Evolutionary conservation across 2,888 invertebrate species (phyloP), one percentile per base, ranked within the genome.

Genomic region (Tenthredo scrophulariae): DNA sequence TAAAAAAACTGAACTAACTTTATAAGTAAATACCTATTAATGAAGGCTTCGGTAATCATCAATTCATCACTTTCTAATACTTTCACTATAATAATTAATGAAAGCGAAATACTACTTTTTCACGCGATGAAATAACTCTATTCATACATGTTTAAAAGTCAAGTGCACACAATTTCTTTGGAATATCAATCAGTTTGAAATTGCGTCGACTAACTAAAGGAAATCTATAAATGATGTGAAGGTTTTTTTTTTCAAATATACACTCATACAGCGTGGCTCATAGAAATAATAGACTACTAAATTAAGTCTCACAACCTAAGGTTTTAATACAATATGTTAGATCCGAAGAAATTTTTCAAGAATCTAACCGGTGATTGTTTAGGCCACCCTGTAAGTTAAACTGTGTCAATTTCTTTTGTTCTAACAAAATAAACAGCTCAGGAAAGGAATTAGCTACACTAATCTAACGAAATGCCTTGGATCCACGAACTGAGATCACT

Each of bases 401-500:
- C 22, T 18, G 40, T 33, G 40, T 80, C 80, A 80, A 40, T 80
- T 80, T 62, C 15, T 33, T 6, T 13, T 80, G 80, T 40, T 80
- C 80, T 22, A 29, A 62, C 26, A 37, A 43, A 15, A 70, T 29
- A 58, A 84, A n/a, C 22, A 29, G 40, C 15, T 67, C 0, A 37
- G 7, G 10, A 18, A 72, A n/a, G 1, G 5, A 74, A 9, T 22
- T 62, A 22, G 33, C 40, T 22, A 75, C 9, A 29, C 84, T 94
- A 96, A 88, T 97, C 96, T 88, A 98, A 94, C 86, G 96, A 96
- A 91, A 98, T 97, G 88, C 97, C 97, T 94, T 97, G 97, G 92
- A 98, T 97, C 98, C 98, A 98, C 46, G 97, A 96, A 91, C 97
- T 97, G 85, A 98, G 94, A 92, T 98, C 98, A 89, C 96, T 96